Conservation (phyloP, 2,113 vertebrate genomes). For the Syrmaticus mikado region DNA sequence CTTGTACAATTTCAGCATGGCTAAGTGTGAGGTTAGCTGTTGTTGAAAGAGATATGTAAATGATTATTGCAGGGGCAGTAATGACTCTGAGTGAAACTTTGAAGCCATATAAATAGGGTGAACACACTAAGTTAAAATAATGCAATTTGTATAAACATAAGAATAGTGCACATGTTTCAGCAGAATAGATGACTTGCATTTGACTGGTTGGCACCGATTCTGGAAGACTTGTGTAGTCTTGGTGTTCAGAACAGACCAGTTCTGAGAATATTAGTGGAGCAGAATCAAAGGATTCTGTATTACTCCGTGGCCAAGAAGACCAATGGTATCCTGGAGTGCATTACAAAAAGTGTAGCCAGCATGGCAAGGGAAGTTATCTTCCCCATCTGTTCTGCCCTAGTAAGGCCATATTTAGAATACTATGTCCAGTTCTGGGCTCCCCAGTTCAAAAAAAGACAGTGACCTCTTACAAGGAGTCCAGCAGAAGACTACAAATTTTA, state of each 20-base stretch:
- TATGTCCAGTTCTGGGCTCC: no score
- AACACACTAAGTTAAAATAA: neutral
- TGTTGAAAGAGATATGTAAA: neutral
- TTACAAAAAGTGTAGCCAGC: no score
- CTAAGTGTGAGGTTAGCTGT: neutral
- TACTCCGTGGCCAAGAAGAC: no score
- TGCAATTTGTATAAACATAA: neutral
- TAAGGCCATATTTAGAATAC: no score
- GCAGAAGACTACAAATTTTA: no score
- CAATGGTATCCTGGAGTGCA: no score
- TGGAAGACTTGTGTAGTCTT: neutral
- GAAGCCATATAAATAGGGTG: neutral
- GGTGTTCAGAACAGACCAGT: neutral
- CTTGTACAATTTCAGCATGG: neutral
- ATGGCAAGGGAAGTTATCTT: no score
- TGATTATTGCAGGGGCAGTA: neutral
- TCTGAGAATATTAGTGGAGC: neutral
- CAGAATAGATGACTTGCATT: neutral
- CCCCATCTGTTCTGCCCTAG: no score
- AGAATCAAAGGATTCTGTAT: neutral
- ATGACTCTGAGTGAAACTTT: neutral
- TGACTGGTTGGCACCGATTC: neutral
- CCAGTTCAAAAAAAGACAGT: no score
- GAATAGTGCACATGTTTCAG: neutral
- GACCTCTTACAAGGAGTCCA: no score